These are phyloP conservation scores for Falco punctatus DNA, from an alignment of 2,113 vertebrate genomes.

Conservation along the genomic window DNA sequence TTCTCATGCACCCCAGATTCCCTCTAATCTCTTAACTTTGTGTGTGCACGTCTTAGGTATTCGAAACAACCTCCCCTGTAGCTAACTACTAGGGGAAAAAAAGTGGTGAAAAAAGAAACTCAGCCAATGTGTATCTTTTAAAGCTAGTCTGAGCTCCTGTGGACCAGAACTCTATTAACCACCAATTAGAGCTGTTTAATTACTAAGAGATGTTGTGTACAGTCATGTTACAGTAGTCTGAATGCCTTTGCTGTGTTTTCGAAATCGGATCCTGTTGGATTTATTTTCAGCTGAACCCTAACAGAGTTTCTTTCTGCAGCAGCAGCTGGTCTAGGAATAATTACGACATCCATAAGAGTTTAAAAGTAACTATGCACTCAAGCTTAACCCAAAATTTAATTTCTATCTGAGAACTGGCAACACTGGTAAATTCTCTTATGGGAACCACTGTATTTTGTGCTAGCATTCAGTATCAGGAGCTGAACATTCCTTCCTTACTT, in stretches of 20 bases:
- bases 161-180: not conserved
- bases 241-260: not conserved
- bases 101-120: not conserved
- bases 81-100: not conserved
- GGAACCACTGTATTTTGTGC: not conserved
- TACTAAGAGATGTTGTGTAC: not conserved
- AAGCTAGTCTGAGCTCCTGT: not conserved
- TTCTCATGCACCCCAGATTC: not conserved
- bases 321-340: not conserved
- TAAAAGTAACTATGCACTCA: not conserved
- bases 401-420: slow-evolving; percentile 21
- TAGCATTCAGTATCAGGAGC: not conserved
- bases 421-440: not conserved
- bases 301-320: not conserved
- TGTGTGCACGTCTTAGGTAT: not conserved
- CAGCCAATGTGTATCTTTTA: not conserved
- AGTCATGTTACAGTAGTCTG: not conserved
- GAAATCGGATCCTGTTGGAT: not conserved
- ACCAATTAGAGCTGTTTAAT: not conserved
- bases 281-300: slow-evolving; percentile 2
- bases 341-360: not conserved
- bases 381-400: not conserved
- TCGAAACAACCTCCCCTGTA: not conserved
- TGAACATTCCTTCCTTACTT: not conserved
- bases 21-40: not conserved